These are phyloP conservation scores for Hippasteria phrygiana DNA, from an alignment of 53 echinoderm and acorn worm species.

Conservation along the genomic window DNA sequence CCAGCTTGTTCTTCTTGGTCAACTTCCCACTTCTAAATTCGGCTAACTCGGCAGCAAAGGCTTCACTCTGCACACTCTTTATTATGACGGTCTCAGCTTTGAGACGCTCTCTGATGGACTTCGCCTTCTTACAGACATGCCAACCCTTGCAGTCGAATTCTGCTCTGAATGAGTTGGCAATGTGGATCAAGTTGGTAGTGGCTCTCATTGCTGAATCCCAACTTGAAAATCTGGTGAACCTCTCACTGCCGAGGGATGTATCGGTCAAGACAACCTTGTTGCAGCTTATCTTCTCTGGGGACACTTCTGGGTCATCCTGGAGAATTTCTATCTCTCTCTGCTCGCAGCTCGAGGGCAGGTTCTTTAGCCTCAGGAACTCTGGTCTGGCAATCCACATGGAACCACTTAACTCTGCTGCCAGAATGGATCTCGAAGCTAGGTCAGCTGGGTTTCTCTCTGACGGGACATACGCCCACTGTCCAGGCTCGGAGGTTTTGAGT, in stretches of 20 bases:
- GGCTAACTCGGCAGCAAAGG: conserved; percentile 54
- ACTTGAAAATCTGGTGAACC: conserved; percentile 65
- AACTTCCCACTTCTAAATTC: conserved; percentile 60
- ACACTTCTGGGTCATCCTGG: conserved; percentile 56
- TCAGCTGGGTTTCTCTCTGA: conserved; percentile 50
- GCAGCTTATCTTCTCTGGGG: conserved; percentile 47
- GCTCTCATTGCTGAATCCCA: conserved; percentile 67
- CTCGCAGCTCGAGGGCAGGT: neutral
- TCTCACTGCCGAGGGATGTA: conserved; percentile 33
- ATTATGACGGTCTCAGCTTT: conserved; percentile 58
- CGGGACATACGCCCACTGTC: conserved; percentile 40
- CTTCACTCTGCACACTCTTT: conserved; percentile 65
- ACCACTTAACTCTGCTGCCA: conserved; percentile 12
- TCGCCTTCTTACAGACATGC: conserved; percentile 69
- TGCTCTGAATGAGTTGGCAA: conserved; percentile 33
- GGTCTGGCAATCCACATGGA: conserved; percentile 50
- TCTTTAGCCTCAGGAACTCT: conserved; percentile 30
- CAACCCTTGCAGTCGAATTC: conserved; percentile 52
- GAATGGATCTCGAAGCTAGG: conserved; percentile 46
- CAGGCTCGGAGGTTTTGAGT: conserved; percentile 31
- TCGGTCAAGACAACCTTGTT: conserved; percentile 45
- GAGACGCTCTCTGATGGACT: conserved; percentile 7
- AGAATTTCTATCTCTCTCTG: conserved; percentile 25
- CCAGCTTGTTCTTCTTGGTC: conserved; percentile 54
- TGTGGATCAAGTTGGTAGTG: conserved; percentile 44